Conservation (phyloP, 1,140 invertebrate species). For the Cydia pomonella region DNA sequence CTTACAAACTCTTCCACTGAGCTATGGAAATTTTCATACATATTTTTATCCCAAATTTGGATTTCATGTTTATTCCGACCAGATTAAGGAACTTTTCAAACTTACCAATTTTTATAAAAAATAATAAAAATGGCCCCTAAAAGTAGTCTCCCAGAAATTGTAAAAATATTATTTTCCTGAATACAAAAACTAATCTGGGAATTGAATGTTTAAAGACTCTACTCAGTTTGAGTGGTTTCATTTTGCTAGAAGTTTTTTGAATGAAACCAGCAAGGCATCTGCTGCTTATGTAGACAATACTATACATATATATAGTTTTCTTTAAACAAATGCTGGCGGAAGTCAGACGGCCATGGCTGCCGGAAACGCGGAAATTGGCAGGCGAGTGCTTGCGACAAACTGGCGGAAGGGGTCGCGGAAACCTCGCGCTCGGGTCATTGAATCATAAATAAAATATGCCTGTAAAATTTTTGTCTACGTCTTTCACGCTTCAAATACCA, state of each 20-base stretch:
- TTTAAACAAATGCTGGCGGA: conserved; percentile 14
- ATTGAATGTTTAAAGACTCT: too few relatives aligned
- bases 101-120: too few relatives aligned
- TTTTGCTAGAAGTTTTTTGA: neutral
- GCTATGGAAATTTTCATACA: too few relatives aligned
- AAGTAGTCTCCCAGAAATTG: too few relatives aligned
- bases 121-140: too few relatives aligned
- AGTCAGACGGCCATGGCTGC: neutral
- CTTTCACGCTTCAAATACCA: neutral
- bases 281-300: neutral
- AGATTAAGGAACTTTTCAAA: too few relatives aligned
- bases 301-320: neutral
- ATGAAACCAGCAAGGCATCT: neutral
- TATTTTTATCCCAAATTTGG: too few relatives aligned
- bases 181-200: too few relatives aligned
- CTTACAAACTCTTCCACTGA: too few relatives aligned
- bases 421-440: neutral
- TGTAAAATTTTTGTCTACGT: neutral
- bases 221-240: neutral
- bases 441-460: conserved; percentile 6
- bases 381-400: conserved; percentile 18
- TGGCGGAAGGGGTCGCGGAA: conserved; percentile 16
- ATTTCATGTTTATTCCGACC: too few relatives aligned
- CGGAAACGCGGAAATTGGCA: conserved; percentile 22
- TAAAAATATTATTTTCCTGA: too few relatives aligned